These are phyloP conservation scores for Hemichromis elongatus DNA, from an alignment of 2,113 vertebrate genomes.

Conservation along the genomic window DNA sequence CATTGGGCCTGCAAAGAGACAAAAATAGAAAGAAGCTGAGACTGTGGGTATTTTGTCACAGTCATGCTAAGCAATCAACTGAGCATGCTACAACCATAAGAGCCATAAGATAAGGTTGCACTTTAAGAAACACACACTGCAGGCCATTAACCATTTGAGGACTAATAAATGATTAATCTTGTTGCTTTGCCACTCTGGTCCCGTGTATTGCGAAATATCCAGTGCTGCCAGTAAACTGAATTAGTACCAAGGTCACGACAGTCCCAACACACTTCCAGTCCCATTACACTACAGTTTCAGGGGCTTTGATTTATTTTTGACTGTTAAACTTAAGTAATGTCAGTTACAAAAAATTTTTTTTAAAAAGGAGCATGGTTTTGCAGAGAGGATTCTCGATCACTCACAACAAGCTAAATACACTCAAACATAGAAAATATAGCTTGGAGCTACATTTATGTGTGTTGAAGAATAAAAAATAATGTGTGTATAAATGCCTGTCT, in stretches of 20 bases:
- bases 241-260: background rate
- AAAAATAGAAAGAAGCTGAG: background rate
- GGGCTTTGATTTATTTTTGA: background rate
- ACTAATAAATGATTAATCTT: slow-evolving; percentile 14
- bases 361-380: background rate
- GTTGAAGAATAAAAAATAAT: background rate
- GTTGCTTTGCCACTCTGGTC: background rate
- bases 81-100: background rate
- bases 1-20: background rate
- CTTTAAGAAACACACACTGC: background rate
- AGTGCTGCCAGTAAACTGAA: background rate
- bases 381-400: slow-evolving; percentile 1
- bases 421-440: slow-evolving; percentile 28
- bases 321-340: background rate
- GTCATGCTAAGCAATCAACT: slow-evolving; percentile 5
- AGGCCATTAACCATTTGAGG: slow-evolving; percentile 13
- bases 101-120: background rate
- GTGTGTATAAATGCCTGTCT: background rate
- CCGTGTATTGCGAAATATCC: background rate
- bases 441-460: background rate
- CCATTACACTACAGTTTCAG: background rate
- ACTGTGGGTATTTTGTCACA: slow-evolving; percentile 1
- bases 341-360: background rate
- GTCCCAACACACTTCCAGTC: background rate
- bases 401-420: slow-evolving; percentile 4